Conservation (phyloP, 2,797 vertebrate species). For the Knipowitschia caucasica region DNA sequence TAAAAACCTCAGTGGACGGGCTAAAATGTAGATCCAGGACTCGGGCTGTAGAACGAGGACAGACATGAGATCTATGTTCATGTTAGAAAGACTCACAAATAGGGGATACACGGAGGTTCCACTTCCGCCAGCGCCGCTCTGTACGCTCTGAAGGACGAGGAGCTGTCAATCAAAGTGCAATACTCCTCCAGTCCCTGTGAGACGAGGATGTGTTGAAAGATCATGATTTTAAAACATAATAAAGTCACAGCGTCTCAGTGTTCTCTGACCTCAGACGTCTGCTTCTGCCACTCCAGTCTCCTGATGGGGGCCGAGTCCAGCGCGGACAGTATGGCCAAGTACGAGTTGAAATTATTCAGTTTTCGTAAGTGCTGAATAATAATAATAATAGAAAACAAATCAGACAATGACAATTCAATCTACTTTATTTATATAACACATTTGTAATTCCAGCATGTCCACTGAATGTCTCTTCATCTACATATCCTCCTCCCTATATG, state of each 20-base stretch:
- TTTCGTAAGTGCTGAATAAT: slow-evolving; percentile 91
- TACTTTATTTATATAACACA: too few relatives aligned
- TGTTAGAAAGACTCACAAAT: slow-evolving; percentile 91
- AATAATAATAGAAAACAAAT: background rate
- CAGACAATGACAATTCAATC: background rate
- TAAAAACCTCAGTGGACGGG: too few relatives aligned
- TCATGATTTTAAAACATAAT: background rate
- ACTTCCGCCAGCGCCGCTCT: slow-evolving; percentile 92
- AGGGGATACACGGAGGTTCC: slow-evolving; percentile 95
- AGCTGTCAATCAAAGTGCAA: slow-evolving; percentile 98
- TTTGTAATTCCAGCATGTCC: too few relatives aligned
- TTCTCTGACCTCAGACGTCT: slow-evolving; percentile 91
- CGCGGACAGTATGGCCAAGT: slow-evolving; percentile 95
- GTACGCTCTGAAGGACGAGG: slow-evolving; percentile 96
- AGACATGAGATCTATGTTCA: too few relatives aligned
- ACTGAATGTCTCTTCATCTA: too few relatives aligned
- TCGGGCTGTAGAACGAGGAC: too few relatives aligned
- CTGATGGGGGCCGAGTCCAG: slow-evolving; percentile 97
- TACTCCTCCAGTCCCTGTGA: slow-evolving; percentile 93
- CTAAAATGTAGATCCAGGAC: too few relatives aligned
- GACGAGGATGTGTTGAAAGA: background rate
- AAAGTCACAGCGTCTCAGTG: background rate
- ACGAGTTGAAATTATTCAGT: slow-evolving; percentile 99
- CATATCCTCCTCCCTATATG: too few relatives aligned
- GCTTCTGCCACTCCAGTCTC: slow-evolving; percentile 98